phyloP scores from a whole-genome alignment of 2,888 invertebrate species.

The Pardosa pseudoannulata region DNA sequence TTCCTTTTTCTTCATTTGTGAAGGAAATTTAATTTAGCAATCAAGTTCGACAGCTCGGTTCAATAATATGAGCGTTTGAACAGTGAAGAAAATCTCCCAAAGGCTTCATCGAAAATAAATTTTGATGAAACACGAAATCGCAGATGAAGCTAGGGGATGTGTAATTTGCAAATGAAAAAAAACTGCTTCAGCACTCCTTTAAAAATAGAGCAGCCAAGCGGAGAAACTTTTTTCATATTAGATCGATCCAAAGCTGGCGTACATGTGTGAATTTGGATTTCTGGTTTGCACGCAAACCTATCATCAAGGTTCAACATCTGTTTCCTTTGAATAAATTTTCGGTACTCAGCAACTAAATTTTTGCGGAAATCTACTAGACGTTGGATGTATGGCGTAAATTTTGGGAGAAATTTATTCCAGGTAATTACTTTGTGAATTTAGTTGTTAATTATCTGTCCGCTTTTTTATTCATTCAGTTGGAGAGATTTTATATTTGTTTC shows the following conservation, averaged over 20 bases:
- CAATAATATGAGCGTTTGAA: neutral
- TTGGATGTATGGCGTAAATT: neutral
- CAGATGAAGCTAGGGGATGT: constrained; percentile 19
- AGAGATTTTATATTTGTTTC: too few species aligned
- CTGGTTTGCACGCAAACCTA: constrained; percentile 36
- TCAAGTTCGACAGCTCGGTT: constrained; percentile 9
- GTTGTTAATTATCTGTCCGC: neutral
- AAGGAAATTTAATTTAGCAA: constrained; percentile 11
- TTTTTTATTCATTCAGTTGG: neutral
- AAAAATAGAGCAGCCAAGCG: neutral
- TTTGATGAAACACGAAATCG: neutral
- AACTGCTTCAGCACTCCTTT: constrained; percentile 5
- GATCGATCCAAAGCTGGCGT: constrained; percentile 35
- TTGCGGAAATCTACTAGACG: neutral
- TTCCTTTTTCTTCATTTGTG: neutral
- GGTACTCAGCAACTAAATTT: constrained; percentile 2
- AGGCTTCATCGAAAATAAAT: constrained; percentile 22
- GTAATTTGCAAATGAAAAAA: constrained; percentile 31
- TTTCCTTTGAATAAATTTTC: constrained; percentile 50
- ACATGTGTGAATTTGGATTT: constrained; percentile 48
- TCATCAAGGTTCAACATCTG: constrained; percentile 49
- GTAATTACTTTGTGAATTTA: constrained; percentile 13
- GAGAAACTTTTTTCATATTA: constrained; percentile 4
- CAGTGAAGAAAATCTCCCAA: neutral
- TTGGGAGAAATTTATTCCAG: neutral